Conservation (phyloP, 2,113 vertebrate genomes). For the Onychostruthus taczanowskii region DNA sequence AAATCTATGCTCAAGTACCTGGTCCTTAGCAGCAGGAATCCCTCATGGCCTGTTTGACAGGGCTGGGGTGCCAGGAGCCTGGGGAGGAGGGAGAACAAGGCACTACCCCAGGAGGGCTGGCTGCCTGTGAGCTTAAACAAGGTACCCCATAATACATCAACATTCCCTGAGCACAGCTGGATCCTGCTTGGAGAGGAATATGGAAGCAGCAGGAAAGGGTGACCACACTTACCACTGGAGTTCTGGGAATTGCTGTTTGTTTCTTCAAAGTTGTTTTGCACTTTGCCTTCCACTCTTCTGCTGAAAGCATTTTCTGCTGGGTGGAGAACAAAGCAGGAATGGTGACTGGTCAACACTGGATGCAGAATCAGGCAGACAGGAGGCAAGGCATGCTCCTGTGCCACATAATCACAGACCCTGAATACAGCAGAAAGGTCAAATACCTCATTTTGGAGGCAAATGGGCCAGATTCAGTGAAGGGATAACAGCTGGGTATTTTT, state of each 20-base stretch:
- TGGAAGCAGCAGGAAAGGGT: neutral
- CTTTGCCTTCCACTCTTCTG: slow-evolving; percentile 88
- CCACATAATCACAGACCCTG: neutral
- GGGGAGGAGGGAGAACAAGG: neutral
- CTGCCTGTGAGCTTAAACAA: neutral
- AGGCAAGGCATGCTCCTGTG: neutral
- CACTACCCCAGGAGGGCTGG: neutral
- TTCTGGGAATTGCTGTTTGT: slow-evolving; percentile 93
- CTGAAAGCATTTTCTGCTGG: slow-evolving; percentile 88
- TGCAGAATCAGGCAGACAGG: neutral
- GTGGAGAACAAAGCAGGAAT: slow-evolving; percentile 42
- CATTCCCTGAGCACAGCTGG: neutral
- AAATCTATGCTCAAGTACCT: neutral
- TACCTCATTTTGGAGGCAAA: neutral
- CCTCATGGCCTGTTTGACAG: neutral
- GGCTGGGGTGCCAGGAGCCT: neutral
- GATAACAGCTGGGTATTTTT: neutral
- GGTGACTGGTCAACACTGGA: slow-evolving; percentile 19
- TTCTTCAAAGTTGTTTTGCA: slow-evolving; percentile 91
- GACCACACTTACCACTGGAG: slow-evolving; percentile 88
- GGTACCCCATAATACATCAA: neutral
- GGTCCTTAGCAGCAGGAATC: neutral
- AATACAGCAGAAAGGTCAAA: neutral
- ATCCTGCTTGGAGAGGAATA: neutral
- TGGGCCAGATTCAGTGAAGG: neutral